Evolutionary conservation across 1,140 invertebrate genomes (phyloP).

Genomic region (Drosophila sucinea): DNA sequence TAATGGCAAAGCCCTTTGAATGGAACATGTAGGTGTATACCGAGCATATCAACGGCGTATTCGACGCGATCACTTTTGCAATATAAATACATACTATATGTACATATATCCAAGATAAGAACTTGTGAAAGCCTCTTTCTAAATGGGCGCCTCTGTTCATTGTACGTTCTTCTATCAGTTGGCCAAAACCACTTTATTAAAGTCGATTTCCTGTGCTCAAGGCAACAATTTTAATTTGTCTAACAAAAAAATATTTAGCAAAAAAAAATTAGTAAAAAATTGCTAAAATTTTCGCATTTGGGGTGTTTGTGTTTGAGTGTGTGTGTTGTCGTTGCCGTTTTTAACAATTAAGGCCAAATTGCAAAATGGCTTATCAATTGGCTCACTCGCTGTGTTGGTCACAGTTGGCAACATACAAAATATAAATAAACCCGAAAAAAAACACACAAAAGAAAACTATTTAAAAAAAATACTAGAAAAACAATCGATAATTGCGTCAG

Average conservation of each 20-base stretch:
- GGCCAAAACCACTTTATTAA: constrained; percentile 21
- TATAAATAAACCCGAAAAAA: constrained; percentile 1
- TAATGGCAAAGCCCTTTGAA: too few species aligned
- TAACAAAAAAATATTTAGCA: background rate
- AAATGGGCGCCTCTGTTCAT: background rate
- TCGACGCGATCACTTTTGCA: too few species aligned
- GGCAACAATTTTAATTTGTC: constrained; percentile 35
- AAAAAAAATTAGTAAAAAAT: background rate
- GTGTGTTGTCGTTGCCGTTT: background rate
- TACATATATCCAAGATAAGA: background rate
- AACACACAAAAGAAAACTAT: constrained; percentile 10
- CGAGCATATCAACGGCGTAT: too few species aligned
- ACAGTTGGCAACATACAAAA: constrained; percentile 22
- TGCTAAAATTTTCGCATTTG: background rate
- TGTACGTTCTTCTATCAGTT: constrained; percentile 28
- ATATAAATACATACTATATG: background rate
- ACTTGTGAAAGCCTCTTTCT: constrained; percentile 9
- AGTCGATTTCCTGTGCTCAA: constrained; percentile 36
- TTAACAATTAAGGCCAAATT: constrained; percentile 16
- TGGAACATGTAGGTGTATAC: too few species aligned
- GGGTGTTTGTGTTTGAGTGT: background rate
- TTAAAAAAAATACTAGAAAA: constrained; percentile 36
- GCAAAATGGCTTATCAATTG: constrained; percentile 28
- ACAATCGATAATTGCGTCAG: constrained; percentile 75
- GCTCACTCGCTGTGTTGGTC: constrained; percentile 7